Percentiles rank a stretch among this genome's conserved stretches.
Evolutionary conservation across 2,113 vertebrate genomes (phyloP).

Genomic region (Chrysochloris asiatica): DNA sequence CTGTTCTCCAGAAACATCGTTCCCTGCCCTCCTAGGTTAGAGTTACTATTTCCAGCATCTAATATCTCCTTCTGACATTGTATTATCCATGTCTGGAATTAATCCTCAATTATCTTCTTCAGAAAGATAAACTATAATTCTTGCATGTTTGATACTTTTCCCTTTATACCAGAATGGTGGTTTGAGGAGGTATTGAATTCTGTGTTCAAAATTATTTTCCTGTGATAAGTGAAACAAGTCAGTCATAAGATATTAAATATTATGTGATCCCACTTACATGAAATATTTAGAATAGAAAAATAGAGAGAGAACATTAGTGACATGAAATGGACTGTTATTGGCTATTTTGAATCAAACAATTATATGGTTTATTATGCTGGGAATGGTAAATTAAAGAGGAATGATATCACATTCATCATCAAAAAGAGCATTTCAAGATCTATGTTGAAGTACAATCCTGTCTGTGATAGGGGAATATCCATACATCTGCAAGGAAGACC

Average conservation of each 20-base stretch:
- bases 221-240: not conserved
- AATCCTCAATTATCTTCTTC: not conserved
- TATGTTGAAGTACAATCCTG: too few relatives aligned
- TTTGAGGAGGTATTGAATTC: conserved; percentile 32
- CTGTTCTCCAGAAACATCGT: not conserved
- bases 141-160: not conserved
- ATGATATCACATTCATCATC: too few relatives aligned
- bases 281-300: too few relatives aligned
- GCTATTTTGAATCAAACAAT: too few relatives aligned
- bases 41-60: not conserved
- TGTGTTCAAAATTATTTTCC: conserved; percentile 2
- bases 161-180: not conserved
- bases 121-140: conserved; percentile 13
- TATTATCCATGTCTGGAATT: conserved; percentile 31
- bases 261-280: not conserved
- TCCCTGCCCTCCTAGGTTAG: not conserved
- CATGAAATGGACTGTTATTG: too few relatives aligned
- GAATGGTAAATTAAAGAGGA: too few relatives aligned
- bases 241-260: not conserved
- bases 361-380: too few relatives aligned
- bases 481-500: too few relatives aligned
- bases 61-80: not conserved
- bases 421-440: too few relatives aligned
- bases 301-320: too few relatives aligned
- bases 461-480: too few relatives aligned